These are phyloP conservation scores for Endomychus coccineus DNA, from an alignment of 2,888 invertebrate species.

Conservation along the genomic window DNA sequence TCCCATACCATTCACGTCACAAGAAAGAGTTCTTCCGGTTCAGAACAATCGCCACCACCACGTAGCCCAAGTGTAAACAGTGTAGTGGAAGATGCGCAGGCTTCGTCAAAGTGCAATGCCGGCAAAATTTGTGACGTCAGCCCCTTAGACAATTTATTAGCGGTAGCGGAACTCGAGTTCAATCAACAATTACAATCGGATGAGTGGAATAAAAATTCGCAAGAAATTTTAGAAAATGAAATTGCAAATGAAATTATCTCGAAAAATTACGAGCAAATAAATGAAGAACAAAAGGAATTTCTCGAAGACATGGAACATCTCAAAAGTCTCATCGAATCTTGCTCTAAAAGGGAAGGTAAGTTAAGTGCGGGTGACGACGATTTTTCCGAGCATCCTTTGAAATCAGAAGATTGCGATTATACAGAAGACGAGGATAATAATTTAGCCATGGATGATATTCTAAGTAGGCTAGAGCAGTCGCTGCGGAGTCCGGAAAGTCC, in stretches of 20 bases:
- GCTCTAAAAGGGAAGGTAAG: conserved; percentile 32
- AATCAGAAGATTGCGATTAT: conserved; percentile 41
- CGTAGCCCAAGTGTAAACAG: conserved; percentile 37
- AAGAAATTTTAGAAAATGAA: conserved; percentile 11
- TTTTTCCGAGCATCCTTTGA: conserved; percentile 23
- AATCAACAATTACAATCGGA: conserved; percentile 49
- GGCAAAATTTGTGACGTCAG: conserved; percentile 41
- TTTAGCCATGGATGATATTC: conserved; percentile 50
- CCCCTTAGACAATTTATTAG: conserved; percentile 56
- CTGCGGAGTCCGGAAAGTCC: conserved; percentile 42
- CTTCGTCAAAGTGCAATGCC: conserved; percentile 40
- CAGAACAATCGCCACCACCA: conserved; percentile 17
- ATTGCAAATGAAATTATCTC: conserved; percentile 2
- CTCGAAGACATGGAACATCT: conserved; percentile 34
- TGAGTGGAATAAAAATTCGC: conserved; percentile 32
- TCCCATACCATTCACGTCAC: conserved; percentile 55
- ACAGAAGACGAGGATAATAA: conserved; percentile 43
- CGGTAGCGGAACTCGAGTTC: conserved; percentile 58
- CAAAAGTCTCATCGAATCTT: conserved; percentile 35
- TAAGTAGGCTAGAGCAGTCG: conserved; percentile 56
- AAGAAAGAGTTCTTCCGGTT: conserved; percentile 39
- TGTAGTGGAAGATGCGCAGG: conserved; percentile 35
- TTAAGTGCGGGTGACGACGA: conserved; percentile 15
- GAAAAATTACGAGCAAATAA: conserved; percentile 3
- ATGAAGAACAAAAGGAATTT: conserved; percentile 24